Evolutionary conservation across 2,113 vertebrate genomes (phyloP).

Genomic region (Australoheros scitulus): DNA sequence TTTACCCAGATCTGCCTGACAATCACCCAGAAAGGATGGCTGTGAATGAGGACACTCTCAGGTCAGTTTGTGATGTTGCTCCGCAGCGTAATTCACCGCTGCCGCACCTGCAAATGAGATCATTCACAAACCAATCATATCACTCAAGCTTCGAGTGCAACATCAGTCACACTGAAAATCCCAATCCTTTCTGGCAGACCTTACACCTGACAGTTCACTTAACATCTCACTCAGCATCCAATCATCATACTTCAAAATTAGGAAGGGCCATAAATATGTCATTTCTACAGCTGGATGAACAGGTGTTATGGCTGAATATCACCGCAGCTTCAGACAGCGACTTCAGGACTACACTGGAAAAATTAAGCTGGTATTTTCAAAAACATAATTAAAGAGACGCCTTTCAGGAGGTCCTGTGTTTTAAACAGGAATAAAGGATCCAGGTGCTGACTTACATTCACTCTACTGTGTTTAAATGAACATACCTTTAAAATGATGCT

Average conservation of each 20-base stretch:
- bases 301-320: conserved; percentile 62
- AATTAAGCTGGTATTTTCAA: conserved; percentile 15
- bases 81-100: conserved; percentile 11
- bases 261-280: conserved; percentile 20
- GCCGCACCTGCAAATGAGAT: conserved; percentile 42
- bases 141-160: conserved; percentile 20
- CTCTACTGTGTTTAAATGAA: neutral
- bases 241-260: conserved; percentile 9
- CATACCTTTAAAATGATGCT: neutral
- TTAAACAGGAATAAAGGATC: conserved; percentile 41
- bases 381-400: conserved; percentile 12
- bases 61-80: conserved; percentile 34
- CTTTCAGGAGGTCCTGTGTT: conserved; percentile 25
- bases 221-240: conserved; percentile 9
- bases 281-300: conserved; percentile 45
- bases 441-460: conserved; percentile 44
- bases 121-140: conserved; percentile 39
- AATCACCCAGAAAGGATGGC: conserved; percentile 5
- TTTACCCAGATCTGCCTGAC: conserved; percentile 21
- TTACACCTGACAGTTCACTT: conserved; percentile 40
- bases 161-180: conserved; percentile 45
- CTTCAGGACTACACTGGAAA: conserved; percentile 25
- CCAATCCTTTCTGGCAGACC: conserved; percentile 22
- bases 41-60: conserved; percentile 14
- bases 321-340: conserved; percentile 31